Evolutionary conservation across 2,888 invertebrate species (phyloP).

Genomic region (Ectobius pallidus): DNA sequence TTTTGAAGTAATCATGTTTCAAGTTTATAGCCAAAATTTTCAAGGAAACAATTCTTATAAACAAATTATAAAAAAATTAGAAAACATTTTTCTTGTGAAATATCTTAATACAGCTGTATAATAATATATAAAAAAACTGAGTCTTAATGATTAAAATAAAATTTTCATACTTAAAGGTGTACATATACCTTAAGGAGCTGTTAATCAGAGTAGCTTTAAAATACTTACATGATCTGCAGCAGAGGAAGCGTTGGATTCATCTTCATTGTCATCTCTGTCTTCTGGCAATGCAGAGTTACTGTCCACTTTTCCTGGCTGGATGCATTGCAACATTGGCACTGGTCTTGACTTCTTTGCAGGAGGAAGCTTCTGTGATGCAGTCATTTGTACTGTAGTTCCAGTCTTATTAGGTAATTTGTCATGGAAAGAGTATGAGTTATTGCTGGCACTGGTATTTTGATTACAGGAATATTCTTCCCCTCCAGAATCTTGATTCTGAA

Average conservation of each 20-base stretch:
- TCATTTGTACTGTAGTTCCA: not conserved
- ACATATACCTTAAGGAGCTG: no score
- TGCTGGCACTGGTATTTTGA: not conserved
- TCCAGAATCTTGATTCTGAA: not conserved
- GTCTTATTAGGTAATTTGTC: not conserved
- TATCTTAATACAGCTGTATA: no score
- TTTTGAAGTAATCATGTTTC: no score
- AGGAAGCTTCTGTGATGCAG: not conserved
- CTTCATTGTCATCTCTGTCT: conserved; percentile 12
- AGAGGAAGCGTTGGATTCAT: not conserved
- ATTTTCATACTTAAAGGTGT: no score
- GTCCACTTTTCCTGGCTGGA: not conserved
- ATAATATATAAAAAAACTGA: no score
- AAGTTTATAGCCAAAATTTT: no score
- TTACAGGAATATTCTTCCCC: not conserved
- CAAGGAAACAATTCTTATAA: no score
- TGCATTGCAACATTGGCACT: conserved; percentile 17
- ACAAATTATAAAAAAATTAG: no score
- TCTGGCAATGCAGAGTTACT: not conserved
- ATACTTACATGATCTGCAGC: conserved; percentile 17
- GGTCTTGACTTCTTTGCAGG: conserved; percentile 16
- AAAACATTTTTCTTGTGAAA: no score
- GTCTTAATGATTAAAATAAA: no score
- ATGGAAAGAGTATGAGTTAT: not conserved
- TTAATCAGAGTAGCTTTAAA: no score